Evolutionary conservation across 2,113 vertebrate genomes (phyloP), one percentile per base, ranked within the genome.

Genomic region (Eonycteris spelaea): DNA sequence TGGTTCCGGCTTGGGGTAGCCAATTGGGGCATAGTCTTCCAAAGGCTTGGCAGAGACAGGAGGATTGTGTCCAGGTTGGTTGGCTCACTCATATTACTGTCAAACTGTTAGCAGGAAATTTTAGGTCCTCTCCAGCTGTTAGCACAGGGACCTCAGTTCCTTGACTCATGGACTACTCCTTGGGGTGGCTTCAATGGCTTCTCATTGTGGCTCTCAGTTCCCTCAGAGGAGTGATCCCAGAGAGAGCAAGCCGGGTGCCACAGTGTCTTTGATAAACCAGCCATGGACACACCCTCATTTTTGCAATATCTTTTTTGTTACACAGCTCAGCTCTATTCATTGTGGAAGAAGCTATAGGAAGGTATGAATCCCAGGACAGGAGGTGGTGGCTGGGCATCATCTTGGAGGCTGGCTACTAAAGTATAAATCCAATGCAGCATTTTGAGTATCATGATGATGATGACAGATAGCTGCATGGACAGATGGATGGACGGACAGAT

Each of bases 201-300:
- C 61, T 35, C 9, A 22, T 30, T 15, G 0, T 1, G 11, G 45
- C 5, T 0, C 24, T 43, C 5, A 24, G 26, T 16, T 65, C 65
- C 83, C 40, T 55, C 35, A 6, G 45, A 43, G 15, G 55, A 55
- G 30, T 4, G 57, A 35, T 51, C 75, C 22, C 48, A 45, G 57
- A 43, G 30, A 77, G 26, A 40, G 43, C 40, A 38, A 24, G 53
- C 38, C 9, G 61, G 80, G 43, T 91, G 63, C 53, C 40, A 1
- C 4, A 43, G 16, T 14, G 38, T 61, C 86, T 70, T 40, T 53
- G 13, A 53, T 45, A 45, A 19, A 12, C 22, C 14, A 48, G 21
- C 61, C 40, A 6, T 15, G 68, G 28, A 33, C 59, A 19, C 2
- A 2, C 22, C 40, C 5, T 45, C 35, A 0, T 30, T 24, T 70